Evolutionary conservation across 2,888 invertebrate species (phyloP).

Genomic region (Coremacera marginata): DNA sequence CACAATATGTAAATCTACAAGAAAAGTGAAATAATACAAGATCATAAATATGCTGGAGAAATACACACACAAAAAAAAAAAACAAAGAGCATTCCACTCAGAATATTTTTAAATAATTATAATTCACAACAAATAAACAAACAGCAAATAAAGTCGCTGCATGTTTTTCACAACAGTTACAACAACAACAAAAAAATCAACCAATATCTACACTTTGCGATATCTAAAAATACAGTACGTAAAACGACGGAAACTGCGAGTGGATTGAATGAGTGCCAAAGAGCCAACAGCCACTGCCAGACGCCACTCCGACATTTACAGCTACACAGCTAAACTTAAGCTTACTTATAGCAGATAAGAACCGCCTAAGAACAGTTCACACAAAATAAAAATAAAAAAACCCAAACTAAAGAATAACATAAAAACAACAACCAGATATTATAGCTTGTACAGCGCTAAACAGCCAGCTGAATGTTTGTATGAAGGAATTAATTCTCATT

Average conservation of each 20-base stretch:
- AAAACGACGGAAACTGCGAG: slow-evolving; percentile 10
- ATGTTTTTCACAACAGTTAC: neutral
- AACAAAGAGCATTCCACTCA: no score
- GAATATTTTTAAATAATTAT: no score
- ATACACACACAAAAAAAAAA: no score
- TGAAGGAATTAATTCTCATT: no score
- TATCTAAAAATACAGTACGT: slow-evolving; percentile 35
- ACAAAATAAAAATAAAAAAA: slow-evolving; percentile 3
- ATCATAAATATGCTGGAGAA: no score
- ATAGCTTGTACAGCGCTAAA: neutral
- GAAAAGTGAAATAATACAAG: no score
- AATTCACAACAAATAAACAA: neutral
- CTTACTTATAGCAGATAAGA: slow-evolving; percentile 26
- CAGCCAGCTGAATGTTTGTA: no score
- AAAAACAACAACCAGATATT: neutral
- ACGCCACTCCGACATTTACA: neutral
- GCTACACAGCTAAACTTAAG: slow-evolving; percentile 5
- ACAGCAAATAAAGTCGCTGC: neutral
- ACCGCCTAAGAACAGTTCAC: neutral
- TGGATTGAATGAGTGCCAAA: neutral
- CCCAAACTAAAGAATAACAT: neutral
- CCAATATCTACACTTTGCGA: slow-evolving; percentile 33
- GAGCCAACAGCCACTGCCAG: slow-evolving; percentile 11
- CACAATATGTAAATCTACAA: no score
- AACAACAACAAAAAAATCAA: slow-evolving; percentile 4